These are phyloP conservation scores for Xenops minutus DNA, from an alignment of 2,797 vertebrate genomes.

Conservation along the genomic window DNA sequence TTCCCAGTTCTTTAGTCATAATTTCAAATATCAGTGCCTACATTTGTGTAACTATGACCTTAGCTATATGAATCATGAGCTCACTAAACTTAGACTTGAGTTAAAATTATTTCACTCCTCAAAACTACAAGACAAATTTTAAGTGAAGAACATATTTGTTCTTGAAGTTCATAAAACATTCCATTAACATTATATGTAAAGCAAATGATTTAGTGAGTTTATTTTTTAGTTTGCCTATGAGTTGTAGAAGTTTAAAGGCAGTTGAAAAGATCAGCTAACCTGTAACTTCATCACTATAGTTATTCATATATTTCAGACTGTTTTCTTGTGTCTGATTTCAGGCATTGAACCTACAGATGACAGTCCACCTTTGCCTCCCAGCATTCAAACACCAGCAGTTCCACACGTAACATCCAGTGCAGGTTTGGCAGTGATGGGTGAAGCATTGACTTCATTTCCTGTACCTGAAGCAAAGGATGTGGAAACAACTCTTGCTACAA, in stretches of 20 bases:
- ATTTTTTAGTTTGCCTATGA: not conserved
- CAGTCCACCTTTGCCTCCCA: constrained; percentile 35
- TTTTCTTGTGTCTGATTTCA: constrained; percentile 71
- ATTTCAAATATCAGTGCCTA: not conserved
- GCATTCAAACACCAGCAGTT: constrained; percentile 17
- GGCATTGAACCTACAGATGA: constrained; percentile 81
- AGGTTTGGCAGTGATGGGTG: not conserved
- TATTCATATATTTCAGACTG: not conserved
- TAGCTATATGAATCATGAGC: not conserved
- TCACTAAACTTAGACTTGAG: not conserved
- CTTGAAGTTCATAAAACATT: not conserved
- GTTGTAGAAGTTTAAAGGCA: not conserved
- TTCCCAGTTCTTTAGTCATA: not conserved
- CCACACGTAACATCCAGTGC: constrained; percentile 5
- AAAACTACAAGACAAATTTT: not conserved
- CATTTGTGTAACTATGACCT: not conserved
- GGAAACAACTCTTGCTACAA: not conserved
- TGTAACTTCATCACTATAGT: not conserved
- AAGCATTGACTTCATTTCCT: not conserved
- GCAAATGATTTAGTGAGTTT: not conserved
- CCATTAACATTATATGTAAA: not conserved
- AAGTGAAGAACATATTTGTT: not conserved
- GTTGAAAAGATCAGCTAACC: not conserved
- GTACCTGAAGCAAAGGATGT: not conserved
- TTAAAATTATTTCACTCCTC: not conserved